Conservation (phyloP, 2,888 invertebrate genomes). For the Orthosia gothica region DNA sequence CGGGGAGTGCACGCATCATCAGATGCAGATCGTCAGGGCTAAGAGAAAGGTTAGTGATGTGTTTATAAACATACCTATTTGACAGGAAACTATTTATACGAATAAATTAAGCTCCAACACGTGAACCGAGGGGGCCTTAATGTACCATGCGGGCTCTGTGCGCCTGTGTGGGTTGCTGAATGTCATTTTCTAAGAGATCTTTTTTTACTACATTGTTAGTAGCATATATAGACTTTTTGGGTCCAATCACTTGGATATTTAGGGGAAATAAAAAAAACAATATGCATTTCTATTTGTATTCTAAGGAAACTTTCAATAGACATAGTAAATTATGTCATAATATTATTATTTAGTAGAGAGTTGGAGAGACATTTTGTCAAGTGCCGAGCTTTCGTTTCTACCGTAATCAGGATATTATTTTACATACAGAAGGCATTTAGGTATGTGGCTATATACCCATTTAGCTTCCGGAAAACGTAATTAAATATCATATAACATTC, state of each 20-base stretch:
- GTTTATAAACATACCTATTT: neutral
- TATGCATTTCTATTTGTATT: neutral
- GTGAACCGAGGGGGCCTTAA: too few species aligned
- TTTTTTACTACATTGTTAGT: too few species aligned
- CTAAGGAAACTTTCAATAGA: neutral
- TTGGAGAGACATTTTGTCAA: neutral
- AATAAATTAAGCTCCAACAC: too few species aligned
- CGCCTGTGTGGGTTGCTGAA: too few species aligned
- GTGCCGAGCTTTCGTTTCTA: neutral
- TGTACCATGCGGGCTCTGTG: too few species aligned
- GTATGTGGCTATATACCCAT: too few species aligned
- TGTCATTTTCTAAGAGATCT: too few species aligned
- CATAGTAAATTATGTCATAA: neutral
- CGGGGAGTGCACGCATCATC: conserved; percentile 96
- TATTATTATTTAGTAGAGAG: neutral
- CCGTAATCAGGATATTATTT: neutral
- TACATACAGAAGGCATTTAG: neutral
- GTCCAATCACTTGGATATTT: too few species aligned
- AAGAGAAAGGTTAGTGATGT: conserved; percentile 94
- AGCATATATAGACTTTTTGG: too few species aligned
- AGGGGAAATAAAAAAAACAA: neutral
- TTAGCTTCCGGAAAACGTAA: conserved; percentile 4
- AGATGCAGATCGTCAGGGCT: conserved; percentile 96
- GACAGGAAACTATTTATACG: too few species aligned
- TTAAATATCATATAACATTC: conserved; percentile 7